A percentile compares a stretch with the other conserved stretches of the same genome.
phyloP scores from a whole-genome alignment of 2,113 vertebrate species.

The Nesospiza acunhae region DNA sequence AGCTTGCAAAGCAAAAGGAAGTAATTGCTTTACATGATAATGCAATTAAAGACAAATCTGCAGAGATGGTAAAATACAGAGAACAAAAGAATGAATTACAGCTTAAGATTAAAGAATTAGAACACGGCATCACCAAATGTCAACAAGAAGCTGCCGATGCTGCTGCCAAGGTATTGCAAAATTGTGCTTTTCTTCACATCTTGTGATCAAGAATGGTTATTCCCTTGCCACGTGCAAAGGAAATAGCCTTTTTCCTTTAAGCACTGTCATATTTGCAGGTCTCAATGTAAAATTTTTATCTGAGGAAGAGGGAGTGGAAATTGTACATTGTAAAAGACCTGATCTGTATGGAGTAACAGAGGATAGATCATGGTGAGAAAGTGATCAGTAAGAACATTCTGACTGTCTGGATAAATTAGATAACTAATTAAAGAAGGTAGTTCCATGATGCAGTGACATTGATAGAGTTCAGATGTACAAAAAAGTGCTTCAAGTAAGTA shows the following conservation, averaged over 20 bases:
- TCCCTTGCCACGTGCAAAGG: background rate
- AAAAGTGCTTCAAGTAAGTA: background rate
- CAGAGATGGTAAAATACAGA: constrained; percentile 74
- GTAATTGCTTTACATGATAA: constrained; percentile 81
- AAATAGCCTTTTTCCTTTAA: background rate
- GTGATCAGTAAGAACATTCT: background rate
- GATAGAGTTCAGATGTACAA: background rate
- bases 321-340: background rate
- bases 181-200: background rate
- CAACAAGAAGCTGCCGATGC: constrained; percentile 84
- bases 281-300: background rate
- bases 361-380: background rate
- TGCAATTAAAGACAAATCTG: constrained; percentile 83
- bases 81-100: constrained; percentile 86
- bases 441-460: background rate
- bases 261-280: background rate
- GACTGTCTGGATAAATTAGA: background rate
- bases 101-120: constrained; percentile 87
- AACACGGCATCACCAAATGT: constrained; percentile 86
- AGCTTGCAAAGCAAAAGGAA: constrained; percentile 85
- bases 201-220: background rate
- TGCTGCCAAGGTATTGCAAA: constrained; percentile 78
- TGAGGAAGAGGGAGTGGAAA: background rate
- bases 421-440: background rate
- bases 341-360: background rate